phyloP scores from a whole-genome alignment of 2,888 invertebrate species.

The Apodemia duryi region DNA sequence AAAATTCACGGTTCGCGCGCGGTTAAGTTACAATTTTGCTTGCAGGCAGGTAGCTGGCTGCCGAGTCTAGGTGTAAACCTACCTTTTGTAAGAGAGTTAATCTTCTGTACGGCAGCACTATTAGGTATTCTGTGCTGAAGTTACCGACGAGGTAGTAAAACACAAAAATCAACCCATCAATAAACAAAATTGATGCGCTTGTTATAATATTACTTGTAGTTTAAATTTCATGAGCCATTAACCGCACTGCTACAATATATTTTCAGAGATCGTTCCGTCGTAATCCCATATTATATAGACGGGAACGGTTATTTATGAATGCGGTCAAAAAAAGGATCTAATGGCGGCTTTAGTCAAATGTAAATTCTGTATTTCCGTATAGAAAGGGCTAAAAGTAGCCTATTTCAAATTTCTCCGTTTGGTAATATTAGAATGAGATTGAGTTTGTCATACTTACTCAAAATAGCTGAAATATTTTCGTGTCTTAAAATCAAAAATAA shows the following conservation, averaged over 20 bases:
- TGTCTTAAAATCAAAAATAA: too few relatives aligned
- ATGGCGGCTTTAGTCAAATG: constrained; percentile 10
- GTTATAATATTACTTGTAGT: background rate
- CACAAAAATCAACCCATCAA: background rate
- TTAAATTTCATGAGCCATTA: constrained; percentile 31
- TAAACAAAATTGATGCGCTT: background rate
- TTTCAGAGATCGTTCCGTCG: constrained; percentile 26
- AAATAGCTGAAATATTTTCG: background rate
- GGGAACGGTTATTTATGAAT: constrained; percentile 14
- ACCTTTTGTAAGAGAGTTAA: too few relatives aligned
- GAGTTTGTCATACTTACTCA: background rate
- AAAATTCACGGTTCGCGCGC: too few relatives aligned
- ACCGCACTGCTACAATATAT: constrained; percentile 31
- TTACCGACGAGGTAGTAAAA: too few relatives aligned
- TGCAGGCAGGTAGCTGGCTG: too few relatives aligned
- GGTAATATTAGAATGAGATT: constrained; percentile 2
- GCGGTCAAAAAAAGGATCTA: constrained; percentile 15
- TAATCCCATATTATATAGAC: constrained; percentile 14
- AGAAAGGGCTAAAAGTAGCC: constrained; percentile 4
- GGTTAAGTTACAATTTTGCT: too few relatives aligned
- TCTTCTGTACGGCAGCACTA: too few relatives aligned
- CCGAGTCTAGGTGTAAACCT: too few relatives aligned
- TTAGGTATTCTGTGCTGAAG: too few relatives aligned
- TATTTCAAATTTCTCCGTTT: background rate
- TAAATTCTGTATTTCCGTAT: constrained; percentile 11